Evolutionary conservation across 2,797 vertebrate genomes (phyloP).

Genomic region (Leptatherina wallacei): DNA sequence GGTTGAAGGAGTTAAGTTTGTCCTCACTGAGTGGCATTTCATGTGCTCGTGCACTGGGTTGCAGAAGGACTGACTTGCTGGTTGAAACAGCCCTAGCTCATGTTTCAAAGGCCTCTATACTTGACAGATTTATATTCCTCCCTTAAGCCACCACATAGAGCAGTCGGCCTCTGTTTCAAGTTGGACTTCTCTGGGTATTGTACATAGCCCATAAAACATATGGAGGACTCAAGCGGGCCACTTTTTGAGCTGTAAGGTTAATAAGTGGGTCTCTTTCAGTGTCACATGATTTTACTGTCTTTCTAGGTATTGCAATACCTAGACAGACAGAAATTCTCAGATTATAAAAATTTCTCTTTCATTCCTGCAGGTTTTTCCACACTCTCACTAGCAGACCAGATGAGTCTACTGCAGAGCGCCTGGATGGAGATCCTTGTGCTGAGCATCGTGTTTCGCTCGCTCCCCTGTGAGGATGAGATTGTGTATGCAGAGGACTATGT

Average conservation of each 20-base stretch:
- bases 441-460: conserved; percentile 92
- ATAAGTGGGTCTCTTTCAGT: conserved; percentile 36
- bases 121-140: conserved; percentile 74
- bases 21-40: conserved; percentile 34
- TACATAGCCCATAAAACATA: conserved; percentile 63
- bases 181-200: conserved; percentile 62
- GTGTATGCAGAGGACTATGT: conserved; percentile 93
- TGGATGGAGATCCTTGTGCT: conserved; percentile 98
- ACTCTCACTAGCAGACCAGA: conserved; percentile 94
- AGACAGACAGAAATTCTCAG: conserved; percentile 21
- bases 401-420: conserved; percentile 94
- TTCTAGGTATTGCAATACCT: neutral
- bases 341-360: conserved; percentile 1
- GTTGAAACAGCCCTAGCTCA: conserved; percentile 59
- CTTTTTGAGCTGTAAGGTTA: conserved; percentile 49
- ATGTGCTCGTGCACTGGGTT: conserved; percentile 22
- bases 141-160: conserved; percentile 65
- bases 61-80: conserved; percentile 38
- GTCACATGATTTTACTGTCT: conserved; percentile 24
- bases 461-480: conserved; percentile 91
- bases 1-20: conserved; percentile 27
- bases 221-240: conserved; percentile 33
- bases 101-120: conserved; percentile 76
- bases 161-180: conserved; percentile 67
- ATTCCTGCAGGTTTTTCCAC: conserved; percentile 88